phyloP scores from a whole-genome alignment of 2,797 vertebrate genomes.

The Hippoglossus hippoglossus region DNA sequence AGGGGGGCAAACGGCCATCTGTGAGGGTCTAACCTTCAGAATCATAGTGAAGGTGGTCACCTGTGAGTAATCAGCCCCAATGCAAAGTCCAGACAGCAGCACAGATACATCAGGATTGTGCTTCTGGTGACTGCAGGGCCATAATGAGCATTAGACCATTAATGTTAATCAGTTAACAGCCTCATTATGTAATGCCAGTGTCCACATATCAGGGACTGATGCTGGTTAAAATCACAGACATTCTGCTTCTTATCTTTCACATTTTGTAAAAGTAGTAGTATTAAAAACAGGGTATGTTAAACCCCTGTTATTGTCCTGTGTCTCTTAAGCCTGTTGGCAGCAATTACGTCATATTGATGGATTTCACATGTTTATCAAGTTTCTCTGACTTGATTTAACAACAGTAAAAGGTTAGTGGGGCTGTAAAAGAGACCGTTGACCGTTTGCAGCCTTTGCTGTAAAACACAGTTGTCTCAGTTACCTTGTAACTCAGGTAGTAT shows the following conservation, averaged over 20 bases:
- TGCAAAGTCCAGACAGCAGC: neutral
- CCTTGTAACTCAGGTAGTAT: slow-evolving; percentile 13
- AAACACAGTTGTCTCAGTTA: neutral
- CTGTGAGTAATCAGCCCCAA: slow-evolving; percentile 19
- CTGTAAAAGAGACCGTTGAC: neutral
- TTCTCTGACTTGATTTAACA: neutral
- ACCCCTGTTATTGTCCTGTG: neutral
- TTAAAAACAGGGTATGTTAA: neutral
- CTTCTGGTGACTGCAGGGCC: too few relatives aligned
- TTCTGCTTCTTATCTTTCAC: neutral
- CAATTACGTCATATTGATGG: neutral
- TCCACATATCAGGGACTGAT: neutral
- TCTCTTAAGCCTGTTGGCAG: neutral
- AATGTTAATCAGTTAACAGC: slow-evolving; percentile 2
- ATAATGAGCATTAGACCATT: neutral
- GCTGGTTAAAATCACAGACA: neutral
- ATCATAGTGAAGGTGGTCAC: slow-evolving; percentile 20
- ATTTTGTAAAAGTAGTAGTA: neutral
- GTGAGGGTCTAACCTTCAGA: slow-evolving; percentile 49
- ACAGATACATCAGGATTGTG: neutral
- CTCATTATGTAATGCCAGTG: neutral
- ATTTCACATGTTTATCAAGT: neutral
- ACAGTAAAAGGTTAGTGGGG: neutral
- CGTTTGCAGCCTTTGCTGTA: neutral
- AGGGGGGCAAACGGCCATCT: slow-evolving; percentile 42